Conservation (phyloP, 1,140 invertebrate species). For the Teleopsis dalmanni region DNA sequence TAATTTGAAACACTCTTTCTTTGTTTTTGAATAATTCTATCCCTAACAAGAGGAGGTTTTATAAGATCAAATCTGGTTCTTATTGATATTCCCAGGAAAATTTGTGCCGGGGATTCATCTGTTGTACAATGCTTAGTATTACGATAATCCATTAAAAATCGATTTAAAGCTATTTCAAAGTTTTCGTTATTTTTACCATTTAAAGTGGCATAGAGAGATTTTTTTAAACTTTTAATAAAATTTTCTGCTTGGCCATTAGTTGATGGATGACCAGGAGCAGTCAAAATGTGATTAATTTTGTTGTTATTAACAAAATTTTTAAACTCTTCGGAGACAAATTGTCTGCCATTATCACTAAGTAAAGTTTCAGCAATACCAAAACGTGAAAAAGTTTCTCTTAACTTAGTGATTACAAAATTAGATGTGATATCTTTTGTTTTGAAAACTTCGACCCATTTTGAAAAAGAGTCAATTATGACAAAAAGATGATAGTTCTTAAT, state of each 20-base stretch:
- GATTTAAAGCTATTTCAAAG: neutral
- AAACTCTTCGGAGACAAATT: constrained; percentile 2
- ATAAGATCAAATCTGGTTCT: constrained; percentile 14
- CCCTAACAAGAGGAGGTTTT: neutral
- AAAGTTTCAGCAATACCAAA: constrained; percentile 6
- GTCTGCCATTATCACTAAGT: constrained; percentile 2
- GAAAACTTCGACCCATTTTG: constrained; percentile 6
- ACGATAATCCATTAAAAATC: constrained; percentile 5
- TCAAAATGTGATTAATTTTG: too few species aligned
- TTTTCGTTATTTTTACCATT: neutral
- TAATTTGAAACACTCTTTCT: neutral
- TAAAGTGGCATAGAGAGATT: neutral
- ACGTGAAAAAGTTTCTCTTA: constrained; percentile 1
- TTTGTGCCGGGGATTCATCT: neutral
- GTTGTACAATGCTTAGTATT: constrained; percentile 5
- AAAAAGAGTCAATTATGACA: constrained; percentile 1
- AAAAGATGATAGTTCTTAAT: neutral
- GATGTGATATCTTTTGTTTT: constrained; percentile 6
- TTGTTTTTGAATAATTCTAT: neutral
- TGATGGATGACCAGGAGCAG: too few species aligned
- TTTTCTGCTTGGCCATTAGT: too few species aligned
- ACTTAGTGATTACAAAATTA: constrained; percentile 9
- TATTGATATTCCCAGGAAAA: neutral
- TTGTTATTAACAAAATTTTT: neutral
- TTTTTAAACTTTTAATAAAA: too few species aligned